These are phyloP conservation scores for Falcaria lacertinaria DNA, from an alignment of 2,888 invertebrate genomes.

Conservation along the genomic window DNA sequence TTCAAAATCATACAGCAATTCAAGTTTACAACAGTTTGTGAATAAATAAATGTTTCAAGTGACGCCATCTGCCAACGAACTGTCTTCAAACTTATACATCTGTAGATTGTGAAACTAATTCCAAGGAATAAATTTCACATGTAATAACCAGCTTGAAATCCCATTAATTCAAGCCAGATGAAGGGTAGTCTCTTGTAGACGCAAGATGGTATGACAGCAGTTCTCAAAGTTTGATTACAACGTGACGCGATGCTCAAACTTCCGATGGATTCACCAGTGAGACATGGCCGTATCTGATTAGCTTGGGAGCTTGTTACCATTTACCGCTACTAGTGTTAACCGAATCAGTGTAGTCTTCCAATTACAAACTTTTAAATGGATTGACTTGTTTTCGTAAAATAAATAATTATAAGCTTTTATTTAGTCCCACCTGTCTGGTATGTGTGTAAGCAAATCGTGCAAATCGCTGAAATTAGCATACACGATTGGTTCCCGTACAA, in stretches of 20 bases:
- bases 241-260: constrained; percentile 37
- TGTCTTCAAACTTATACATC: neutral
- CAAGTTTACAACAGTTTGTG: neutral
- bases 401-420: no score
- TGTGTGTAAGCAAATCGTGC: no score
- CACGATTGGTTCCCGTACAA: no score
- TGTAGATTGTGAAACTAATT: neutral
- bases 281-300: constrained; percentile 40
- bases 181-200: constrained; percentile 21
- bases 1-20: no score
- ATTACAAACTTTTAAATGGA: neutral
- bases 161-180: constrained; percentile 35
- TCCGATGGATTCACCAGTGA: constrained; percentile 39
- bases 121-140: neutral
- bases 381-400: neutral
- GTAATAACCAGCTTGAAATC: constrained; percentile 10
- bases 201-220: constrained; percentile 34
- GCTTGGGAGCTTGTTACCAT: constrained; percentile 37
- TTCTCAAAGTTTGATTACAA: constrained; percentile 49
- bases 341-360: neutral
- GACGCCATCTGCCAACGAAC: neutral
- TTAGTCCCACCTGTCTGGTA: no score
- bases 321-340: constrained; percentile 12
- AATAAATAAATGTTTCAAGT: neutral
- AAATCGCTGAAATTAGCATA: no score